Evolutionary conservation across 2,888 invertebrate species (phyloP), one percentile per base, ranked within the genome.

Genomic region (Pheosia gnoma): DNA sequence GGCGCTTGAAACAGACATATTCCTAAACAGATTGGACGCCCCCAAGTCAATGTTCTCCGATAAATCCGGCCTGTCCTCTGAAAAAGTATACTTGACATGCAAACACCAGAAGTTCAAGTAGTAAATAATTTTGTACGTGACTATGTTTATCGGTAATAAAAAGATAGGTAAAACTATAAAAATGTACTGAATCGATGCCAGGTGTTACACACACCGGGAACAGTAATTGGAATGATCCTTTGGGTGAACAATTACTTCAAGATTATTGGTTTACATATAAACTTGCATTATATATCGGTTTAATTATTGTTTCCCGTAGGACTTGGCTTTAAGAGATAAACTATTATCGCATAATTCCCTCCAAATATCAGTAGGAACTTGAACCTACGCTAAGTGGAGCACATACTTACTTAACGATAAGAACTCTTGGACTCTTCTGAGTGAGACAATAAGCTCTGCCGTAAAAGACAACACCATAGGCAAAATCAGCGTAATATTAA

Each of bases 381-480:
- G 25, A 7, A 51, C 5, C 8, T 51, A 25, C 25, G 13, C 47
- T n/a, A 47, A 5, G 47, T 47, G n/a, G 1, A 47, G 47, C 47
- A 47, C 5, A 25, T 6, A 51, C 87, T 80, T 81, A 92, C 93
- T 84, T 60, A 90, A 76, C 3, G 67, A 63, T 5, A 94, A 79
- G 63, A 92, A 94, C 51, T 91, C 87, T 70, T 91, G 83, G 5
- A 94, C 84, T 77, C 94, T 83, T 59, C 73, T 75, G 1, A 94
- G 65, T 0, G 94, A 88, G 3, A 94, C 96, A 0, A 94, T 74
- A 39, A 95, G 85, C 67, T 95, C 95, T 0, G 95, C 94, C 6
- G 94, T 89, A 67, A 95, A 95, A 0, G 95, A 88, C 13, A 95
- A 79, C 43, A 95, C 94, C 5, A 95, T 75, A 0, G 94, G 93